A percentile compares a stretch with the other conserved stretches of the same genome.
Evolutionary conservation across 2,797 vertebrate genomes (phyloP).

Genomic region (Scleropages formosus): DNA sequence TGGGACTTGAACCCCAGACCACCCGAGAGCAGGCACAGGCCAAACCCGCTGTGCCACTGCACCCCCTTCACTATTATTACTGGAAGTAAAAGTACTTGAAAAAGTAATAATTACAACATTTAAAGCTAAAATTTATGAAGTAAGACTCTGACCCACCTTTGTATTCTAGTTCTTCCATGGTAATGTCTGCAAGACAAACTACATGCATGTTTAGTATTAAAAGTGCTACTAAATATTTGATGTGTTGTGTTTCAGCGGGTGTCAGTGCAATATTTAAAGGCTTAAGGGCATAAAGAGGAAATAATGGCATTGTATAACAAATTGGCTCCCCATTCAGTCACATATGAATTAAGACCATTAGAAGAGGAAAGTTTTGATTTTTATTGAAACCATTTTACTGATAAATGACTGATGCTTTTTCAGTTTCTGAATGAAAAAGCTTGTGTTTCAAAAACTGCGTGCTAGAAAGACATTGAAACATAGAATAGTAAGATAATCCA

Average conservation of each 20-base stretch:
- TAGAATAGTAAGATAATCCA: constrained; percentile 69
- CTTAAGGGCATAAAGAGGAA: background rate
- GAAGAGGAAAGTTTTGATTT: constrained; percentile 37
- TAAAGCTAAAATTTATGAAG: too few species aligned
- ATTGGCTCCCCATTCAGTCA: background rate
- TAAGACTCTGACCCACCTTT: too few species aligned
- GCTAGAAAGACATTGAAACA: constrained; percentile 54
- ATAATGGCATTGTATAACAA: background rate
- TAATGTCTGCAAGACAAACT: too few species aligned
- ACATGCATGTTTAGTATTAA: too few species aligned
- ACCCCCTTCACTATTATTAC: too few species aligned
- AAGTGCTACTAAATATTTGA: background rate
- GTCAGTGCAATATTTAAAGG: background rate
- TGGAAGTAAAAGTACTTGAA: too few species aligned
- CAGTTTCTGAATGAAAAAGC: constrained; percentile 55
- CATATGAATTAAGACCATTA: constrained; percentile 7
- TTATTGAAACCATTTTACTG: constrained; percentile 55
- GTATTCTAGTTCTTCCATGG: too few species aligned
- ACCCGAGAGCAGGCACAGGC: too few species aligned
- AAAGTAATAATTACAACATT: too few species aligned
- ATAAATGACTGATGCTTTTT: constrained; percentile 48
- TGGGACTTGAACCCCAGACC: too few species aligned
- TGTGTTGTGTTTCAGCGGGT: background rate
- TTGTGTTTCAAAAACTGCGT: constrained; percentile 29
- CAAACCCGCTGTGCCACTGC: too few species aligned